Percentiles rank a stretch among this genome's conserved stretches.
Conservation (phyloP, 1,140 invertebrate species). For the Drosophila ironensis region DNA sequence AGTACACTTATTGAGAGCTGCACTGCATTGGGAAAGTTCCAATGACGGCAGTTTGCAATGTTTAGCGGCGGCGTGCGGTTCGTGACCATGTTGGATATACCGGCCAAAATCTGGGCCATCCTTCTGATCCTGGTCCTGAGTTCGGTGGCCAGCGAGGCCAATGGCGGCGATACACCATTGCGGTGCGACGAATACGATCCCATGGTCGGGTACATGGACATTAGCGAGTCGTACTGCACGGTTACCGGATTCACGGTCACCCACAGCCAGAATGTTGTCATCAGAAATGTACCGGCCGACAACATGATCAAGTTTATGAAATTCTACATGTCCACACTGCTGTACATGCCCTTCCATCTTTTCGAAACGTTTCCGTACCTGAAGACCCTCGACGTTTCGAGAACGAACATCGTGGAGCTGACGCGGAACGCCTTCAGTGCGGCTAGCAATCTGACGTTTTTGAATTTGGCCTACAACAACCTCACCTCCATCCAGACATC, state of each 20-base stretch:
- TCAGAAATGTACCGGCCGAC: conserved; percentile 54
- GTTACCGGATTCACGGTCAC: conserved; percentile 72
- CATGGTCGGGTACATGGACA: conserved; percentile 48
- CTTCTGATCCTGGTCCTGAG: conserved; percentile 15
- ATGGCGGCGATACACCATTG: conserved; percentile 57
- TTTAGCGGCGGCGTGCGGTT: conserved; percentile 9
- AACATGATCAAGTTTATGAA: conserved; percentile 80
- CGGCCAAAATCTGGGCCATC: background rate
- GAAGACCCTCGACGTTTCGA: conserved; percentile 71
- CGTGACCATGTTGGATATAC: conserved; percentile 30
- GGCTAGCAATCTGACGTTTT: conserved; percentile 59
- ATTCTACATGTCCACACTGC: conserved; percentile 73
- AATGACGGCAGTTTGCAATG: conserved; percentile 20
- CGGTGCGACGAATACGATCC: conserved; percentile 74
- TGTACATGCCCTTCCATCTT: conserved; percentile 74
- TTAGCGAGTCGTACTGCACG: conserved; percentile 71
- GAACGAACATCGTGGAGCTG: conserved; percentile 68
- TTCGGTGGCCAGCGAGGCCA: background rate
- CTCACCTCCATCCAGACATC: conserved; percentile 68
- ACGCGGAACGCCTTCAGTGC: conserved; percentile 71
- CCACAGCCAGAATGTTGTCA: conserved; percentile 72
- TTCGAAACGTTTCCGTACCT: conserved; percentile 69
- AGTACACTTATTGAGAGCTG: conserved; percentile 2
- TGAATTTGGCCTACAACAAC: conserved; percentile 76
- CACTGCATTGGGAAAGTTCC: conserved; percentile 17